These are phyloP conservation scores for Baccha elongata DNA, from an alignment of 2,888 invertebrate genomes.

Conservation along the genomic window DNA sequence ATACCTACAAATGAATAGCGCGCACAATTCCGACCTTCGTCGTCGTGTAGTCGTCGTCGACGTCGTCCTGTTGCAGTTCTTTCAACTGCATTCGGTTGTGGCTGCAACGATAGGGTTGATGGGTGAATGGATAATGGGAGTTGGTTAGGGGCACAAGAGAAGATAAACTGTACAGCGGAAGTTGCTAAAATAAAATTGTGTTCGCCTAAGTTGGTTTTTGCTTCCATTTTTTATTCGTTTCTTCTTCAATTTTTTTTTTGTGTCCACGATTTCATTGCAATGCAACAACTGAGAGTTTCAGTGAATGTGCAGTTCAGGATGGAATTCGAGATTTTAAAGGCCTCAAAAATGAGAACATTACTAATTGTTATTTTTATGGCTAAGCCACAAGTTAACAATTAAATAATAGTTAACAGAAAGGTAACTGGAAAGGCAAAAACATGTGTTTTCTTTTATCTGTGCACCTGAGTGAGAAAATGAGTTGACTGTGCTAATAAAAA, in stretches of 20 bases:
- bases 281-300: conserved; percentile 57
- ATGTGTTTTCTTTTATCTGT: no score
- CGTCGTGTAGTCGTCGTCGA: conserved; percentile 35
- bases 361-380: no score
- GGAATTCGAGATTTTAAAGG: neutral
- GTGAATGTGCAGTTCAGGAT: neutral
- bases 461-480: no score
- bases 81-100: conserved; percentile 70
- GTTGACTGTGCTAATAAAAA: no score
- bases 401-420: no score
- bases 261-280: conserved; percentile 39
- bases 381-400: no score
- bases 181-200: conserved; percentile 73
- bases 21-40: conserved; percentile 58
- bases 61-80: conserved; percentile 68
- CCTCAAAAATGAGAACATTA: neutral
- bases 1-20: conserved; percentile 54
- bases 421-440: no score
- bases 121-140: conserved; percentile 3
- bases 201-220: conserved; percentile 72
- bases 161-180: conserved; percentile 71
- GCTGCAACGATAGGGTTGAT: conserved; percentile 27
- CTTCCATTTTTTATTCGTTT: conserved; percentile 62
- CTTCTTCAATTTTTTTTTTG: conserved; percentile 20
- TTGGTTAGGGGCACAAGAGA: conserved; percentile 52